Base-by-base conservation (phyloP, 1,140 invertebrate species). In the Nomia melanderi region DNA sequence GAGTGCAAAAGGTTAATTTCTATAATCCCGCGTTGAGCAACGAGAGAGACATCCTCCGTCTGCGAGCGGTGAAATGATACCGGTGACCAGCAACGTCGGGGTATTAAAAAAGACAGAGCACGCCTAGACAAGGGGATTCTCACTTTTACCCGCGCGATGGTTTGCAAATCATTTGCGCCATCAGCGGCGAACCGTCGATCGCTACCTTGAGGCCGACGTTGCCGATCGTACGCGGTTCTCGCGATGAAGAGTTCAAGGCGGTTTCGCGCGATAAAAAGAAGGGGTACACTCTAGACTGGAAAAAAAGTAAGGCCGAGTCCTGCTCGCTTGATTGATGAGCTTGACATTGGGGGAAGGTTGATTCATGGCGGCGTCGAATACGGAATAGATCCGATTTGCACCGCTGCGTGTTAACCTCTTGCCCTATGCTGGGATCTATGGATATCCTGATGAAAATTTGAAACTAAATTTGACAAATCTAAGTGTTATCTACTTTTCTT, bases 241-340 rank as follows among this genome's bases (percentile, higher is more conserved):
- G 39, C n/a, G 36, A 36, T 27, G 53, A n/a, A 17, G 72, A 65
- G 63, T 75, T 75, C 72, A 66, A 66, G 62, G 72, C 44, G 7
- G 20, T 44, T 44, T 44, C 1, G 11, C 25, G 33, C 36, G 50
- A 66, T 47, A 33, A 66, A 75, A 56, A 57, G 14, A 74, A 41
- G 36, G 11, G 11, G 44, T 33, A 44, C 7, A 17, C n/a, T 27
- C 14, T 11, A 17, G 3, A 20, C 5, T 14, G 47, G 33, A 57
- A 65, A 66, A 56, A 41, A 57, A 1, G 5, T 41, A 44, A 56
- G 53, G 53, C 66, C 25, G 23, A 31, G 65, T 31, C 23, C 27
- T 20, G 44, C 53, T 36, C 1, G 11, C n/a, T 14, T n/a, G 29
- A n/a, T 33, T 7, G 23, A 25, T 2, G 53, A 54, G 27, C 17